phyloP scores from a whole-genome alignment of 2,113 vertebrate genomes.

The Chloropsis cyanopogon region DNA sequence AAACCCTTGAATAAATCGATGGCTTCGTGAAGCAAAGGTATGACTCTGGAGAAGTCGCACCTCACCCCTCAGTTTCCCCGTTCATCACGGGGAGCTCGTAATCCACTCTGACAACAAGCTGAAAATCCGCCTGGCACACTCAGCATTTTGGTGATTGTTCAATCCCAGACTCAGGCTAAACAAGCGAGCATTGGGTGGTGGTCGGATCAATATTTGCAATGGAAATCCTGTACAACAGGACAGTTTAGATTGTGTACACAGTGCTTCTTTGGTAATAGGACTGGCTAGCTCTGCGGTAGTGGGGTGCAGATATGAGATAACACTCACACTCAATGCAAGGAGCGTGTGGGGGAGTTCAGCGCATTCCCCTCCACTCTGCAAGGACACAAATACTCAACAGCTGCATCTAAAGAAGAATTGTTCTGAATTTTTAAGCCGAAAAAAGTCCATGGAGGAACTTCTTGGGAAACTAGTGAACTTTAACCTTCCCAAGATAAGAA shows the following conservation, averaged over 20 bases:
- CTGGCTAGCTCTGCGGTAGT: not conserved
- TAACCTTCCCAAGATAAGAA: slow-evolving; percentile 22
- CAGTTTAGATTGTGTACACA: not conserved
- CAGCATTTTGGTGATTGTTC: not conserved
- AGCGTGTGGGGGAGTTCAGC: not conserved
- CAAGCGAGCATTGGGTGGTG: not conserved
- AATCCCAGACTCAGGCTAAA: not conserved
- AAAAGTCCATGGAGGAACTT: not conserved
- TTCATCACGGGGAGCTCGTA: not conserved
- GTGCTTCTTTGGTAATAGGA: not conserved
- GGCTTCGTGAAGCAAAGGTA: not conserved
- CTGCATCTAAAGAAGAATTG: slow-evolving; percentile 30
- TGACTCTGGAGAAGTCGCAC: not conserved
- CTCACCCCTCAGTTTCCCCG: not conserved
- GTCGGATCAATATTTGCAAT: not conserved
- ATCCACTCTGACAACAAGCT: not conserved
- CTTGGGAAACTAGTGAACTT: slow-evolving; percentile 68
- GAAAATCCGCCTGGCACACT: not conserved
- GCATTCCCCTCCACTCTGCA: not conserved
- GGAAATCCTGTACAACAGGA: not conserved
- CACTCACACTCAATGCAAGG: not conserved
- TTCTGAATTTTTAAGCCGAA: not conserved
- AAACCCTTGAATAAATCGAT: not conserved
- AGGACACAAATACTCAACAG: slow-evolving; percentile 7
- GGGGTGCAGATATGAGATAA: not conserved